Percentiles rank a stretch among this genome's conserved stretches.
phyloP scores from a whole-genome alignment of 2,797 vertebrate genomes.

The Oophaga sylvatica region DNA sequence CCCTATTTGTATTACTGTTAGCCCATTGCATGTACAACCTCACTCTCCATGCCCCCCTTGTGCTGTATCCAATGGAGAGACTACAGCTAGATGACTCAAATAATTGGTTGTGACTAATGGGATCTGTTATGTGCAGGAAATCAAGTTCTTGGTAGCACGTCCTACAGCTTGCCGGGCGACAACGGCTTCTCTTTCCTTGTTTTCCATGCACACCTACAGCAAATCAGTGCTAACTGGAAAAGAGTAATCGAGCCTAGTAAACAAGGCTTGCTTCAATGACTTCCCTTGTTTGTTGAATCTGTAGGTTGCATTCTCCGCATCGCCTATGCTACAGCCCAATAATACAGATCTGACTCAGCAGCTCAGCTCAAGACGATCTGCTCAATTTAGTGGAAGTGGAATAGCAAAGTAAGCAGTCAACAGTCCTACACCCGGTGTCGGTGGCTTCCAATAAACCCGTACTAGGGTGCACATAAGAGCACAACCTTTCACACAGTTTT shows the following conservation, averaged over 20 bases:
- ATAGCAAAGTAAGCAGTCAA: not conserved
- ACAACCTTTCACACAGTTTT: constrained; percentile 24
- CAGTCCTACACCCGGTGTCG: not conserved
- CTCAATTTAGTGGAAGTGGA: not conserved
- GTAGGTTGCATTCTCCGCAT: not conserved
- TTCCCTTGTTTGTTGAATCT: not conserved
- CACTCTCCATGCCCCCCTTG: not conserved
- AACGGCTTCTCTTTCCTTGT: not conserved
- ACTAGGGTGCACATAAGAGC: not conserved
- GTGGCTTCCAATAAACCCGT: not conserved
- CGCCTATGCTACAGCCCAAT: not conserved
- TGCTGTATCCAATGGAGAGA: not conserved
- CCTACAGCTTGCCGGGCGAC: not conserved
- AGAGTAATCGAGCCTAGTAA: not conserved
- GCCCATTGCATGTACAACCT: not conserved
- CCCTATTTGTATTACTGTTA: not conserved
- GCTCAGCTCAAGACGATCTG: not conserved
- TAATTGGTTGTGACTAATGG: not conserved
- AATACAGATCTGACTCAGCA: not conserved
- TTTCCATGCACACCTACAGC: not conserved
- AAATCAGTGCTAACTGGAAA: not conserved
- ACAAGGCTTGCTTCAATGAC: not conserved
- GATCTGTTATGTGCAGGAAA: not conserved
- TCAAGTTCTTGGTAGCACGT: not conserved
- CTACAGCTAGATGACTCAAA: not conserved